Base-by-base conservation (phyloP, 2,113 vertebrate species). In the Tor tambroides region DNA sequence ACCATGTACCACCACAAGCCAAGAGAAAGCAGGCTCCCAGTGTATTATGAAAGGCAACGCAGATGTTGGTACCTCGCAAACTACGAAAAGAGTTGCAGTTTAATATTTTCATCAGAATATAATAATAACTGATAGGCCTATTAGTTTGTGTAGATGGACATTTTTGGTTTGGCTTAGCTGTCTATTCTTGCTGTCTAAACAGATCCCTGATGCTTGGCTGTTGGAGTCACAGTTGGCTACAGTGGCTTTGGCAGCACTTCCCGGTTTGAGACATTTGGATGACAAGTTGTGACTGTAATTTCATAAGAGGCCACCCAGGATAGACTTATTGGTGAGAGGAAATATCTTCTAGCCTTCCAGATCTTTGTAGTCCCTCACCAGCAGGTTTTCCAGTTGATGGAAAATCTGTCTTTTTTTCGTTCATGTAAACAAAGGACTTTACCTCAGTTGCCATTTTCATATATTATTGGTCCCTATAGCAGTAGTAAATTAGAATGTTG, bases 241-340 rank as follows among this genome's bases (percentile, higher is more conserved):
- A 32, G 41, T 84, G 87, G 81, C 19, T 86, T 86, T 90, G 85
- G 85, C 71, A 75, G 69, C 1, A 17, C 35, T 77, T 80, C 72
- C 78, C 82, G 43, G 65, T 78, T 85, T 88, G 76, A 89, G 61
- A 49, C 26, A 9, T 79, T 84, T 84, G 85, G 80, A 83, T 78
- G 79, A 67, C 86, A 80, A 76, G 76, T 86, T 74, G 30, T 38
- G 77, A 63, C 72, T 85, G n/a, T n/a, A 76, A 41, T 28, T 83
- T 90, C 59, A 41, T 79, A 85, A 85, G 26, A 51, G 85, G 56
- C 88, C 81, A 87, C 86, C 84, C 89, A 87, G 82, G 56, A 87
- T 59, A 19, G 65, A 80, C 32, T 59, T 80, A 32, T 69, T 88
- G 46, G 59, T 87, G 79, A 90, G 79, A 80, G 74, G 56, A 84